Conservation (phyloP, 2,797 vertebrate species). For the Malacoraja senta region DNA sequence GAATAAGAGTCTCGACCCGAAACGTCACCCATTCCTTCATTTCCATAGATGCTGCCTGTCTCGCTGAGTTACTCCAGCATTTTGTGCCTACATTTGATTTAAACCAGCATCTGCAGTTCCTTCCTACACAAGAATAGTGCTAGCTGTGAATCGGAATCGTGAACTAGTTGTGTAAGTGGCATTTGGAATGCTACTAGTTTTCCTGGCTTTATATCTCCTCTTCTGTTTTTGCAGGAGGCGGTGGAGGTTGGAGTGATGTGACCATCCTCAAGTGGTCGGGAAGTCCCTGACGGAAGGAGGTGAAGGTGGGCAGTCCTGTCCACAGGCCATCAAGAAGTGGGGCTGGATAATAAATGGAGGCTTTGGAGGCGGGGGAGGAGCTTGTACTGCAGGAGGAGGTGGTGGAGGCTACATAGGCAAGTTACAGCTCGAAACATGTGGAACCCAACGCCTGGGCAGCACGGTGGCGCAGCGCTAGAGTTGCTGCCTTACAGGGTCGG, state of each 20-base stretch:
- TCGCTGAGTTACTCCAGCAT: not conserved
- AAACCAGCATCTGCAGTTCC: too few relatives aligned
- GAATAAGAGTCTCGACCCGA: too few relatives aligned
- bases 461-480: too few relatives aligned
- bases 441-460: too few relatives aligned
- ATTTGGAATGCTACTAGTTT: not conserved
- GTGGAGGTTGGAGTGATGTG: conserved; percentile 90
- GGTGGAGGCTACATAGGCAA: conserved; percentile 97
- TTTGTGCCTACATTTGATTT: not conserved
- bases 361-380: conserved; percentile 90
- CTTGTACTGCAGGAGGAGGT: conserved; percentile 88
- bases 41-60: too few relatives aligned
- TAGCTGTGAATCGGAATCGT: not conserved
- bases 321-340: conserved; percentile 76
- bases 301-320: conserved; percentile 87
- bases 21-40: too few relatives aligned
- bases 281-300: conserved; percentile 83
- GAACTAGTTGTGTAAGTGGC: not conserved
- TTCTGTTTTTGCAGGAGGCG: conserved; percentile 74
- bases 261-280: conserved; percentile 76
- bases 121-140: too few relatives aligned
- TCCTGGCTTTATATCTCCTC: not conserved
- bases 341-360: conserved; percentile 89
- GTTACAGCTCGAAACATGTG: conserved; percentile 37
- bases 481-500: too few relatives aligned